Base-by-base conservation (phyloP, 2,888 invertebrate species). In the Strigamia maritima region DNA sequence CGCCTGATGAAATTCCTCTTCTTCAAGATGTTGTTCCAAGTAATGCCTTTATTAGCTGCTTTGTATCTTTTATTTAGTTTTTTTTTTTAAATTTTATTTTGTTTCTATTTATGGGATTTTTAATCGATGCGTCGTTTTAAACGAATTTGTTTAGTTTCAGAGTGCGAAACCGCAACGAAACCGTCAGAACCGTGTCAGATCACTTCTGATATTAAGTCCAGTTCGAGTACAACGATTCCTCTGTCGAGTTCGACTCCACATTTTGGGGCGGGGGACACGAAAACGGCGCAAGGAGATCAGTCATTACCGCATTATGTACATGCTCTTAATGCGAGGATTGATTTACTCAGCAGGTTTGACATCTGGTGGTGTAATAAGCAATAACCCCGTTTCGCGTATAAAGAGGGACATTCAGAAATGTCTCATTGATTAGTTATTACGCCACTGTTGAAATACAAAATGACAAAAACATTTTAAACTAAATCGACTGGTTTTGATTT, bases 331-430 rank as follows among this genome's bases (percentile, higher is more conserved):
- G 87, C 89, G 80, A 89, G 92, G 83, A 88, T 93, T 84, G 92
- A 93, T 83, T 90, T 91, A 83, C 87, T 93, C 81, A 89, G 90
- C 83, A 89, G 90, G 84, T 90, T 90, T 82, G 76, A n/a, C n/a
- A n/a, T n/a, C n/a, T n/a, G n/a, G n/a, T n/a, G n/a, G n/a, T n/a
- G n/a, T n/a, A 75, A 22, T 65, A 8, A 22, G 19, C 19, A 65
- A 8, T 38, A 38, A n/a, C n/a, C n/a, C n/a, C n/a, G n/a, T n/a
- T n/a, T n/a, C n/a, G n/a, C n/a, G n/a, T n/a, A n/a, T n/a, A n/a
- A n/a, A n/a, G n/a, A n/a, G n/a, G n/a, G n/a, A n/a, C n/a, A n/a
- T n/a, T n/a, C n/a, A n/a, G n/a, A n/a, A n/a, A n/a, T n/a, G n/a
- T n/a, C n/a, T n/a, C n/a, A n/a, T n/a, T n/a, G n/a, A n/a, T n/a